Evolutionary conservation across 2,113 vertebrate genomes (phyloP), one percentile per base, ranked within the genome.

Genomic region (Donacobius atricapilla): DNA sequence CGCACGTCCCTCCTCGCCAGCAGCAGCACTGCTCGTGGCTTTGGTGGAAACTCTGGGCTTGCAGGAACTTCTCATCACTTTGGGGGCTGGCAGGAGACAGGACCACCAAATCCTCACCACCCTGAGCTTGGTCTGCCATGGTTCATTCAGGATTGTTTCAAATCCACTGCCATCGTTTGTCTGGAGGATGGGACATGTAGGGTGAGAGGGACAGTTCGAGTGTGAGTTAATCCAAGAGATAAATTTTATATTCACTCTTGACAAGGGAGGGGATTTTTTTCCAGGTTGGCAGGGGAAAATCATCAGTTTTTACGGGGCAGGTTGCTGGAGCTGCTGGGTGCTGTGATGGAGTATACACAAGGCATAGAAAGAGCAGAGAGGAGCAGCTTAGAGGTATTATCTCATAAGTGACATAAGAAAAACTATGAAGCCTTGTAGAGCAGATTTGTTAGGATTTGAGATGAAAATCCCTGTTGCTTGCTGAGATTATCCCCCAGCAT

Each of bases 371-470:
- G 71, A 88, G 83, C 80, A 93, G 75, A 75, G 68, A 77, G 72
- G 58, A 73, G 60, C 68, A 89, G 69, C 61, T 60, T 88, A 89
- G 65, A 24, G 19, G 42, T 35, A 81, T 93, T 89, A 92, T 33
- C 80, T 60, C 27, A 3, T 89, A 86, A 83, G 35, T 45, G 69
- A 65, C 61, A 84, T 39, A 57, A 89, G 93, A 87, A 89, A 94
- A 92, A 6, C 15, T 48, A 35, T 6, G 58, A 93, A 92, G 48
- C 71, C 79, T 83, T 60, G 23, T 61, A 73, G 76, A 95, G 79
- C 83, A 96, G 93, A 97, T 97, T 95, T 96, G 79, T 64, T 94
- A 30, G 96, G 85, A 96, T 95, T 96, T 96, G 94, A 89, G 68
- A 95, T 75, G 76, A 94, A 96, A 97, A 97, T 93, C 93, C 93